phyloP scores from a whole-genome alignment of 1,140 invertebrate genomes.

The Calephelis virginiensis region DNA sequence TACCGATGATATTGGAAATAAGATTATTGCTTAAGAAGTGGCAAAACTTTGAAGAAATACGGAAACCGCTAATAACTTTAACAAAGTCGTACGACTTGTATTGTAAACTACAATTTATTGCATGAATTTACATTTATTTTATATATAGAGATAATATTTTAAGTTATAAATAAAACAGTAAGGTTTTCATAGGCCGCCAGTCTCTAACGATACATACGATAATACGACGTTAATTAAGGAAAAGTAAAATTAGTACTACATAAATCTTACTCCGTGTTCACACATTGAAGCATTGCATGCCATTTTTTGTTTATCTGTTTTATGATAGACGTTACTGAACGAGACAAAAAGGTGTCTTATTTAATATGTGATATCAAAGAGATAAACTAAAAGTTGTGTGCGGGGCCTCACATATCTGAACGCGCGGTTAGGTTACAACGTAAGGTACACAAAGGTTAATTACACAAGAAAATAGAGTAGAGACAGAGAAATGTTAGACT shows the following conservation, averaged over 20 bases:
- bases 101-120: too few relatives aligned
- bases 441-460: slow-evolving; percentile 28
- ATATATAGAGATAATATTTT: neutral
- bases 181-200: neutral
- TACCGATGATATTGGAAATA: too few relatives aligned
- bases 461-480: slow-evolving; percentile 23
- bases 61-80: too few relatives aligned
- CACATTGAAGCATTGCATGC: too few relatives aligned
- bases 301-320: too few relatives aligned
- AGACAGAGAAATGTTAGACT: slow-evolving; percentile 17
- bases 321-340: too few relatives aligned
- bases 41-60: too few relatives aligned
- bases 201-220: neutral
- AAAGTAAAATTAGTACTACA: slow-evolving; percentile 16
- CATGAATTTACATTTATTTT: neutral
- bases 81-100: too few relatives aligned
- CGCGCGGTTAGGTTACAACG: neutral
- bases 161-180: neutral
- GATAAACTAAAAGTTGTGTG: neutral
- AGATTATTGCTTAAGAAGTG: too few relatives aligned
- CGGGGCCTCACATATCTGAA: too few relatives aligned
- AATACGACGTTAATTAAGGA: neutral
- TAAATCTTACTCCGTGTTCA: neutral
- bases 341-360: too few relatives aligned
- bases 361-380: neutral